Conservation (phyloP, 2,888 invertebrate species). For the Linyphia triangularis region DNA sequence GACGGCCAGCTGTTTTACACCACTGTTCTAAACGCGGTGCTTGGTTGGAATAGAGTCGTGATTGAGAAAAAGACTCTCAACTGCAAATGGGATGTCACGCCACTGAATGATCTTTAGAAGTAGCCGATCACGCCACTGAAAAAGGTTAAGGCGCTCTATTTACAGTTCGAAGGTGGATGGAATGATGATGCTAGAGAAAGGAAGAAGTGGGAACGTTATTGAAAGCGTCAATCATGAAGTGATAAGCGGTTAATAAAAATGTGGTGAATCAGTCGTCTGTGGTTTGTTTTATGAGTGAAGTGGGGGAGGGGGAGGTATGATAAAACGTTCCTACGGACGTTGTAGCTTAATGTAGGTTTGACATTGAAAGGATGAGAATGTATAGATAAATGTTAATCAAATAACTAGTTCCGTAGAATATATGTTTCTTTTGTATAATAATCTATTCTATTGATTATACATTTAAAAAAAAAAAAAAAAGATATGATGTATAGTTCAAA, state of each 20-base stretch:
- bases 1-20: background rate
- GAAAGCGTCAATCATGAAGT: background rate
- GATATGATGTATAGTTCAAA: too few species aligned
- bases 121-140: background rate
- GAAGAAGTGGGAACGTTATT: background rate
- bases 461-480: background rate
- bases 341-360: too few species aligned
- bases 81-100: background rate
- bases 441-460: background rate
- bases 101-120: background rate
- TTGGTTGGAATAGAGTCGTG: background rate
- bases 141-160: background rate
- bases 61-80: background rate
- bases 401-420: background rate
- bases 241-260: background rate
- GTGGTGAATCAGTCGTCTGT: background rate
- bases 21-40: too few species aligned
- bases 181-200: too few species aligned
- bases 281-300: background rate
- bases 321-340: too few species aligned
- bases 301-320: background rate
- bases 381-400: background rate
- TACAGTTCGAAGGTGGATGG: conserved; percentile 3
- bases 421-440: background rate
- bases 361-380: background rate